These are phyloP conservation scores for Limosa lapponica DNA, from an alignment of 2,797 vertebrate species.

Conservation along the genomic window DNA sequence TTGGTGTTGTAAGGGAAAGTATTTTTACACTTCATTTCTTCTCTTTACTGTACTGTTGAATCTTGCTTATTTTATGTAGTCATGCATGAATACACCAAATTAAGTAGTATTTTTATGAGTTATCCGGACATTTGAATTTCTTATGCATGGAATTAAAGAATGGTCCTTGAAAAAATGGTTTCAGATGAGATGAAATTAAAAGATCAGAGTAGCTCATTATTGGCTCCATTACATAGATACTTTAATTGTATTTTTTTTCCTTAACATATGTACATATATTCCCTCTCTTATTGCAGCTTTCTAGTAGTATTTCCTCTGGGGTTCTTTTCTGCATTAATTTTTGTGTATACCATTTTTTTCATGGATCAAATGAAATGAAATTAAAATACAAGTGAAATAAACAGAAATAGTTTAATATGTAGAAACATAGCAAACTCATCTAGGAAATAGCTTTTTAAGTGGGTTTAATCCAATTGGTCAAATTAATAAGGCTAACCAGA, in stretches of 20 bases:
- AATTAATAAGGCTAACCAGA: background rate
- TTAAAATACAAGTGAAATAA: background rate
- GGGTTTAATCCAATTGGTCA: background rate
- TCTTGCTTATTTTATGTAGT: conserved; percentile 35
- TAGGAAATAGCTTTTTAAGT: background rate
- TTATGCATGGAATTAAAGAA: background rate
- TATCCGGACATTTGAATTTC: conserved; percentile 15
- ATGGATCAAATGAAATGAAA: background rate
- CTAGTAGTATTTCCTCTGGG: background rate
- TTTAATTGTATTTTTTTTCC: background rate
- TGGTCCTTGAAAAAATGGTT: background rate
- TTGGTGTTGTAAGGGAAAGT: conserved; percentile 34
- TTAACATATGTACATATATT: background rate
- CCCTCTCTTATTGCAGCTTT: background rate
- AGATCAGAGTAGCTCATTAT: background rate
- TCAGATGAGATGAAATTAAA: background rate
- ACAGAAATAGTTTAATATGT: background rate
- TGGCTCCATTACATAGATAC: background rate
- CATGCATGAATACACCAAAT: background rate
- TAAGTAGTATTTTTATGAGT: background rate
- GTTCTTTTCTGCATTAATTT: background rate
- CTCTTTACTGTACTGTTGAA: background rate
- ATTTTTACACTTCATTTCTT: conserved; percentile 45
- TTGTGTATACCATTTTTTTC: background rate
- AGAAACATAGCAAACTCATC: background rate